These are phyloP conservation scores for Pseudorhombus dupliciocellatus DNA, from an alignment of 2,113 vertebrate species.

Conservation along the genomic window DNA sequence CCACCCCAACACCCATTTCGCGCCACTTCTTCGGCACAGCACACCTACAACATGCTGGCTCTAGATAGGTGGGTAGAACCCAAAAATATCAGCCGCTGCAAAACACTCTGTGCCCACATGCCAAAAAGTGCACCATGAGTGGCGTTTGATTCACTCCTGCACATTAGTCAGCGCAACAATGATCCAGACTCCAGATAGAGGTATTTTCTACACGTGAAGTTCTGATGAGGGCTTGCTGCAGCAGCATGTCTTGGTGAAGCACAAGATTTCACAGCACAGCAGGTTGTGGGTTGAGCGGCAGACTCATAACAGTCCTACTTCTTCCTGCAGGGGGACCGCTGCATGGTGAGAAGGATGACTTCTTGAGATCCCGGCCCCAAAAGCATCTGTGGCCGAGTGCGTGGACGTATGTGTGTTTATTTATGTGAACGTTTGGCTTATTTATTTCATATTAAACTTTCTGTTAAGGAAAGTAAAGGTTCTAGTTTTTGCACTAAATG, in stretches of 20 bases:
- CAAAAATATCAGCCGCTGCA: slow-evolving; percentile 60
- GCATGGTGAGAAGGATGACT: slow-evolving; percentile 42
- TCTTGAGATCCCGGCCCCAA: slow-evolving; percentile 31
- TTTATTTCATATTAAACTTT: slow-evolving; percentile 11
- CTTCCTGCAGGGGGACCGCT: slow-evolving; percentile 37
- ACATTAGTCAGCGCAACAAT: slow-evolving; percentile 6
- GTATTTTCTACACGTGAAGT: not conserved
- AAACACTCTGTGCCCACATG: slow-evolving; percentile 40
- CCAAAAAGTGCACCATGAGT: slow-evolving; percentile 11
- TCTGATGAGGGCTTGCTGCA: slow-evolving; percentile 3
- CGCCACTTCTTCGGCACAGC: slow-evolving; percentile 34
- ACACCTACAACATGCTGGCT: slow-evolving; percentile 49
- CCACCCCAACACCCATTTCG: slow-evolving; percentile 62
- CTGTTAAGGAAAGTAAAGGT: not conserved
- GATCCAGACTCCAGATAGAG: not conserved
- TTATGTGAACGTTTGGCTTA: slow-evolving; percentile 8
- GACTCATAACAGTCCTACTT: slow-evolving; percentile 44
- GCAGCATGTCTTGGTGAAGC: slow-evolving; percentile 11
- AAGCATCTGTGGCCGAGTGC: slow-evolving; percentile 39
- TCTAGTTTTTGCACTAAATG: not conserved
- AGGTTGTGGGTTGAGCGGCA: slow-evolving; percentile 57
- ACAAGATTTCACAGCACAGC: slow-evolving; percentile 56
- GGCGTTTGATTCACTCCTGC: slow-evolving; percentile 27
- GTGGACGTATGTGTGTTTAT: slow-evolving; percentile 1
- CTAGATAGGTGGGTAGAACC: slow-evolving; percentile 53